phyloP scores from a whole-genome alignment of 2,888 invertebrate species.

The Apamea epomidion region DNA sequence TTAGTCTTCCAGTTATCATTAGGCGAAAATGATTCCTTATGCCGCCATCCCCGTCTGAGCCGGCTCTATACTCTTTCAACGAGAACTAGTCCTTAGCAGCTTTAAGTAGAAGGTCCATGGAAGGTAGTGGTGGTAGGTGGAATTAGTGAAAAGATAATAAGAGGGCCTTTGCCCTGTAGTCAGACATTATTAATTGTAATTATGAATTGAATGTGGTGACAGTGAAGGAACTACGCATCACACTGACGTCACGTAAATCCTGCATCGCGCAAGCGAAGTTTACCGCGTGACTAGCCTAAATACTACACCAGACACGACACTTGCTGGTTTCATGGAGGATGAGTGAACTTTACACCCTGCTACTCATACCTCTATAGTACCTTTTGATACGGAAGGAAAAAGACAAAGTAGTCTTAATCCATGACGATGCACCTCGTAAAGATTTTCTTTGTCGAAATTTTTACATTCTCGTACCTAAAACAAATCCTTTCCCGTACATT shows the following conservation, averaged over 20 bases:
- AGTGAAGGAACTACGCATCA: neutral
- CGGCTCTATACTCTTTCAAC: neutral
- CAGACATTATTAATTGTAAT: neutral
- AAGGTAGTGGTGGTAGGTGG: too few relatives aligned
- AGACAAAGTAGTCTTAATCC: neutral
- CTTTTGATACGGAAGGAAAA: neutral
- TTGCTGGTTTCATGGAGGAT: neutral
- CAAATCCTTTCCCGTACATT: neutral
- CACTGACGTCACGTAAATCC: neutral
- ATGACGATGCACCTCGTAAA: neutral
- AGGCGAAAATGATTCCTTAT: neutral
- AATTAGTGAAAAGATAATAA: neutral
- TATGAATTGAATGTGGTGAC: neutral
- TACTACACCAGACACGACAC: neutral
- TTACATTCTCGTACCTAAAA: neutral
- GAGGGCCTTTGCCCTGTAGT: neutral
- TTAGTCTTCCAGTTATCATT: too few relatives aligned
- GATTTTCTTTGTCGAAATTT: neutral
- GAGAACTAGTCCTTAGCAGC: neutral
- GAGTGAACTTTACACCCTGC: neutral
- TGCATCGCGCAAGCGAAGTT: neutral
- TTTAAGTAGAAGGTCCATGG: neutral
- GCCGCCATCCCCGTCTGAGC: neutral
- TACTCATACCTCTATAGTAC: neutral
- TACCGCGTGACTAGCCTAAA: too few relatives aligned